Percentiles rank a stretch among this genome's conserved stretches.
These are phyloP conservation scores for Meteorus sp. DNA, from an alignment of 1,140 invertebrate genomes.

Conservation along the genomic window DNA sequence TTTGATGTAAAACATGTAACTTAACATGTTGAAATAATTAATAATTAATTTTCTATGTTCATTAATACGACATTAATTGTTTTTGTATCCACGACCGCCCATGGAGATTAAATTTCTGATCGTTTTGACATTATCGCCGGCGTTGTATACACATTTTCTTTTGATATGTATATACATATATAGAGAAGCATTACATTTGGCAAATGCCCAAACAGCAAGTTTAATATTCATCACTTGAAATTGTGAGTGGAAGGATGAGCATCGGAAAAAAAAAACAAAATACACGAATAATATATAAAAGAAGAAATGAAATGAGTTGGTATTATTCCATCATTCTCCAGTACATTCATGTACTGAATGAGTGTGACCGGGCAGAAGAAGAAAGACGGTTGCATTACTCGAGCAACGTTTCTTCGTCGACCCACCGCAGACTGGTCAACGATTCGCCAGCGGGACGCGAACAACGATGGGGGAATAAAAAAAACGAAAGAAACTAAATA, in stretches of 20 bases:
- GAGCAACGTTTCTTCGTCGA: conserved; percentile 17
- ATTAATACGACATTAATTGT: no score
- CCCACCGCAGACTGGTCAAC: conserved; percentile 9
- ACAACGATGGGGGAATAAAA: not conserved
- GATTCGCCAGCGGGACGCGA: not conserved
- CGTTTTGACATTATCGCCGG: no score
- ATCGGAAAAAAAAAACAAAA: not conserved
- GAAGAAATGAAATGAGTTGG: not conserved
- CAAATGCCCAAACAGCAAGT: conserved; percentile 9
- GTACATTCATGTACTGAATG: no score
- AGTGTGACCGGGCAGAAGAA: not conserved
- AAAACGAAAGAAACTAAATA: not conserved
- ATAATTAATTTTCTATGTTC: no score
- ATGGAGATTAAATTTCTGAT: no score
- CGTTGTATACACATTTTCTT: no score
- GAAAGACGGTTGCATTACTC: conserved; percentile 6
- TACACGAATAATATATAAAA: not conserved
- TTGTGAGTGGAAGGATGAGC: not conserved
- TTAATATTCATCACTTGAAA: conserved; percentile 22
- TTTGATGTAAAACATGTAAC: no score
- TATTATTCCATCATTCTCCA: conserved; percentile 5
- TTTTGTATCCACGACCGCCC: no score
- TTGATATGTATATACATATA: no score
- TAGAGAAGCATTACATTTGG: no score
- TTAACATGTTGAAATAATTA: no score